Percentiles rank a stretch among this genome's conserved stretches.
phyloP scores from a whole-genome alignment of 2,113 vertebrate species.

The Ranitomeya imitator region DNA sequence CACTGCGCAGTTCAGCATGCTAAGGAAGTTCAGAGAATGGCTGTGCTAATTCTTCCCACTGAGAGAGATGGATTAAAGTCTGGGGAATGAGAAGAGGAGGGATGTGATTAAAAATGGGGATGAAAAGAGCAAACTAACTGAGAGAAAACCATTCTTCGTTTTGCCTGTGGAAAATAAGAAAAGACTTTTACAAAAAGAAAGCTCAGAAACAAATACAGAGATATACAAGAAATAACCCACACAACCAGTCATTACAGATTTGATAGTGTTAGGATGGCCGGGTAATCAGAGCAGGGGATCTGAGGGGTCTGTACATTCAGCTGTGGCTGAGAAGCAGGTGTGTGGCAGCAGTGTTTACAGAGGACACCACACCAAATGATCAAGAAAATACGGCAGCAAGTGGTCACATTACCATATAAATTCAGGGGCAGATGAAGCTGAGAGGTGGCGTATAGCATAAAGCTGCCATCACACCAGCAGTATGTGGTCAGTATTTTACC shows the following conservation, averaged over 20 bases:
- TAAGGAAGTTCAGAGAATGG: conserved; percentile 55
- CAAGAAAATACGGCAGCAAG: conserved; percentile 10
- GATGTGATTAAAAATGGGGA: conserved; percentile 35
- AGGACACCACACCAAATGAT: background rate
- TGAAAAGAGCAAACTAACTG: conserved; percentile 10
- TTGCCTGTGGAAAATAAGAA: background rate
- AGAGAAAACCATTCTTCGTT: background rate
- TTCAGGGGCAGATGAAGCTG: conserved; percentile 1
- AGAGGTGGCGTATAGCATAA: background rate
- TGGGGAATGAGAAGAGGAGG: conserved; percentile 35
- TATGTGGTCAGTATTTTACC: no score
- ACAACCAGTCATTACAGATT: background rate
- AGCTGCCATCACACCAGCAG: no score
- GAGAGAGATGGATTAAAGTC: conserved; percentile 56
- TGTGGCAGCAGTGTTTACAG: conserved; percentile 8
- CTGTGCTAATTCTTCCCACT: conserved; percentile 56
- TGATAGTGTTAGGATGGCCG: background rate
- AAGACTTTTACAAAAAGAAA: background rate
- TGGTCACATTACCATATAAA: conserved; percentile 5
- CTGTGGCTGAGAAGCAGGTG: conserved; percentile 34
- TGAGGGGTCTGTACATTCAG: conserved; percentile 27
- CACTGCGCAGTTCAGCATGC: conserved; percentile 49
- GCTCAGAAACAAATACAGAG: background rate
- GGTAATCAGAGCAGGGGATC: background rate
- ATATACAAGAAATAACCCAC: background rate